Conservation (phyloP, 2,888 invertebrate species). For the Notodonta dromedarius region DNA sequence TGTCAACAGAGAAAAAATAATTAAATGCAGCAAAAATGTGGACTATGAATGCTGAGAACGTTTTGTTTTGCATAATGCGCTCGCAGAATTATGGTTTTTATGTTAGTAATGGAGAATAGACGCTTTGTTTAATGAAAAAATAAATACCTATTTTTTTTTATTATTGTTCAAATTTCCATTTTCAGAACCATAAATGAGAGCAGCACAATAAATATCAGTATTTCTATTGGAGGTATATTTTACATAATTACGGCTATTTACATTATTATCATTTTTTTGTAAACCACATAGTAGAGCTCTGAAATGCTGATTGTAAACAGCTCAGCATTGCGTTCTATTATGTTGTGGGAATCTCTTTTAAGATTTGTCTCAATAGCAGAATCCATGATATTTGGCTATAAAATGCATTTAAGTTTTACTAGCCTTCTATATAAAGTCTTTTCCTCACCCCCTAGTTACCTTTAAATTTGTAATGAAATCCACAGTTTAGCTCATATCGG, state of each 20-base stretch:
- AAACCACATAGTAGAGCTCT: too few relatives aligned
- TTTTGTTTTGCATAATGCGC: background rate
- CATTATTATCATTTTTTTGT: too few relatives aligned
- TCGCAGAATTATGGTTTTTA: background rate
- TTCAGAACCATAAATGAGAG: background rate
- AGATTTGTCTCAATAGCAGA: too few relatives aligned
- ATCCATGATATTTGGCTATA: too few relatives aligned
- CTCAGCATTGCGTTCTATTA: too few relatives aligned
- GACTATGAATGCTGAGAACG: background rate
- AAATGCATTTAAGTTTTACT: too few relatives aligned
- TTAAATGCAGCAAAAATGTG: background rate
- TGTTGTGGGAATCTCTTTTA: too few relatives aligned
- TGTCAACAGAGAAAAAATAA: background rate
- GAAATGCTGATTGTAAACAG: too few relatives aligned
- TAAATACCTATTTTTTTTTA: background rate
- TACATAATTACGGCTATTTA: too few relatives aligned
- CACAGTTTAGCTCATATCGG: conserved; percentile 19
- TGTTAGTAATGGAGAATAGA: background rate
- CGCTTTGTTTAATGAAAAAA: background rate
- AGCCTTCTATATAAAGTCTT: too few relatives aligned
- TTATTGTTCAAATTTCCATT: background rate
- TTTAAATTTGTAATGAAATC: conserved; percentile 10
- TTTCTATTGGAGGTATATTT: too few relatives aligned
- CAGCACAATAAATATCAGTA: background rate
- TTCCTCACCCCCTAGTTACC: background rate